These are phyloP conservation scores for Phalacrocorax pelagicus DNA, from an alignment of 2,113 vertebrate genomes.

Conservation along the genomic window DNA sequence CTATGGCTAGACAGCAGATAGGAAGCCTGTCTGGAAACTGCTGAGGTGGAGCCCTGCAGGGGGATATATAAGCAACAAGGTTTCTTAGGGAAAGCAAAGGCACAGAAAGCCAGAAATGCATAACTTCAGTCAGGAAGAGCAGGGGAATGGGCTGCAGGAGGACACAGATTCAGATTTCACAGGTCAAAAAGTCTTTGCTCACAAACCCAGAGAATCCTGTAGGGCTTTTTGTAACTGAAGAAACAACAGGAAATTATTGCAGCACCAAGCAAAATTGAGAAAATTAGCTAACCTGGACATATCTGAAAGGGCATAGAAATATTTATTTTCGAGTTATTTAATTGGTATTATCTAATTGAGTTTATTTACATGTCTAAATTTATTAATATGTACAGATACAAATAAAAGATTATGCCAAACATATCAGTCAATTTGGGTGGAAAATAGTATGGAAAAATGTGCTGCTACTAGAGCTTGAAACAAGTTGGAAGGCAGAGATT, in stretches of 20 bases:
- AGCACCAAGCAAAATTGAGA: not conserved
- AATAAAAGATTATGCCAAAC: not conserved
- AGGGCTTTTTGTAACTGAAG: not conserved
- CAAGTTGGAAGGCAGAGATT: not conserved
- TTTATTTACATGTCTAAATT: not conserved
- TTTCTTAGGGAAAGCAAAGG: not conserved
- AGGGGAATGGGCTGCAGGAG: not conserved
- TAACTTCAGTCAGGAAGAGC: not conserved
- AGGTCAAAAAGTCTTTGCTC: not conserved
- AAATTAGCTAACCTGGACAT: not conserved
- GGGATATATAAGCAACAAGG: not conserved
- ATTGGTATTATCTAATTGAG: not conserved
- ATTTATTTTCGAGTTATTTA: not conserved
- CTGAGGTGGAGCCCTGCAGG: not conserved
- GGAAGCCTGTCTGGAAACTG: not conserved
- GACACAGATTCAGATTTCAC: not conserved
- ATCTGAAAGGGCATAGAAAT: not conserved
- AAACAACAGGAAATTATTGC: not conserved
- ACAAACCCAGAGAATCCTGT: not conserved
- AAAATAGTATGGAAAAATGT: not conserved
- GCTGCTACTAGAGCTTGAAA: not conserved
- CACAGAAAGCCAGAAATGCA: not conserved
- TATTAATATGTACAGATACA: not conserved
- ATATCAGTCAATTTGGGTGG: not conserved
- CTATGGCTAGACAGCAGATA: not conserved